Conservation (phyloP, 2,888 invertebrate genomes). For the Drosophila acutilabella region DNA sequence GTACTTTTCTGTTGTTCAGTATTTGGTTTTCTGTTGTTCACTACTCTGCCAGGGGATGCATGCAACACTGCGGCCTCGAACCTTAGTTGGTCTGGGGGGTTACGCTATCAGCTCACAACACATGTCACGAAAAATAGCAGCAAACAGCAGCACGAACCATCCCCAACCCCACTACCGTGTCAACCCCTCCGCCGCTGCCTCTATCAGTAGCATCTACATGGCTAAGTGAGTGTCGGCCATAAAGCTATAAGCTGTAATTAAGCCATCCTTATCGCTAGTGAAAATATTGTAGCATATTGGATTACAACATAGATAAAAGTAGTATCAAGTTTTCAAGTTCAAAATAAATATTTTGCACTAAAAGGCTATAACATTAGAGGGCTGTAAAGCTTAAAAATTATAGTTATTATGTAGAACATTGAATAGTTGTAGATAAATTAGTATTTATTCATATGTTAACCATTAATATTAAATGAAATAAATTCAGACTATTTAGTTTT, state of each 20-base stretch:
- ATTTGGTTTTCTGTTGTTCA: constrained; percentile 21
- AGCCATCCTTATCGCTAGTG: constrained; percentile 58
- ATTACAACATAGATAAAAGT: constrained; percentile 46
- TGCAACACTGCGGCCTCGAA: constrained; percentile 56
- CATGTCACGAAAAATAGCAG: constrained; percentile 75
- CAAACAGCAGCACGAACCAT: constrained; percentile 18
- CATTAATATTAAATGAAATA: no score
- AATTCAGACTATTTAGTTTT: no score
- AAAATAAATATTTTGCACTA: background rate
- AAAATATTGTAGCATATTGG: constrained; percentile 60
- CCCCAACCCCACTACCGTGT: background rate
- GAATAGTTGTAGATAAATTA: no score
- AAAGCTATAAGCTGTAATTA: constrained; percentile 61
- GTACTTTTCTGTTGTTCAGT: constrained; percentile 11
- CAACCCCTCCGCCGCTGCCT: background rate
- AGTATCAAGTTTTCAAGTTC: background rate
- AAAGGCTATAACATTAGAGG: background rate
- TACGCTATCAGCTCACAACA: constrained; percentile 74
- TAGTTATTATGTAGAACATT: no score
- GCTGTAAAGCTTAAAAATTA: no score
- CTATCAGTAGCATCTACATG: constrained; percentile 35
- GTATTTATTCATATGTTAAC: no score
- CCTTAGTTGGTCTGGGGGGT: constrained; percentile 50
- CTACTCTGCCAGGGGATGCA: constrained; percentile 28
- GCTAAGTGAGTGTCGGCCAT: constrained; percentile 55